A percentile compares a stretch with the other conserved stretches of the same genome.
Conservation (phyloP, 1,140 invertebrate genomes). For the Ceratina japonica region DNA sequence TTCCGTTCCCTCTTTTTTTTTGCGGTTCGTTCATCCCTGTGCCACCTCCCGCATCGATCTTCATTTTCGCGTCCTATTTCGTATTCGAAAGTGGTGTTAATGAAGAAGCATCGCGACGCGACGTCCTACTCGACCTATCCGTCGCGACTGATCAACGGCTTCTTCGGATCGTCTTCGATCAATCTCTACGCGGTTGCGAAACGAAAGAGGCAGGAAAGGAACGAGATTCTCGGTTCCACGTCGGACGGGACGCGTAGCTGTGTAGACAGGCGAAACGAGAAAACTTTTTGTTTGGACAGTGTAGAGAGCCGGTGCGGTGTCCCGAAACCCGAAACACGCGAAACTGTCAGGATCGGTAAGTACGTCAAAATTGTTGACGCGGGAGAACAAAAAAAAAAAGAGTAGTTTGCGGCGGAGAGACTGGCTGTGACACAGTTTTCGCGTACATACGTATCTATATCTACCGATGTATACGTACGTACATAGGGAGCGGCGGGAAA, state of each 20-base stretch:
- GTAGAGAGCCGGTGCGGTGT: constrained; percentile 1
- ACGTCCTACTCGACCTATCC: neutral
- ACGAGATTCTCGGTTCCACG: constrained; percentile 14
- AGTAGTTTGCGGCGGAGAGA: constrained; percentile 11
- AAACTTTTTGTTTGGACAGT: constrained; percentile 32
- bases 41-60: neutral
- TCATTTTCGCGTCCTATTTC: neutral
- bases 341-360: constrained; percentile 43
- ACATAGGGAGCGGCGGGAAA: neutral
- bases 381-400: constrained; percentile 29
- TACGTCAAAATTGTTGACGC: constrained; percentile 41
- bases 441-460: neutral
- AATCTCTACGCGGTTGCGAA: constrained; percentile 8
- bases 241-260: neutral
- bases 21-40: neutral
- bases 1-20: neutral
- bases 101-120: neutral
- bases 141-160: constrained; percentile 31
- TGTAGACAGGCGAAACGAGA: constrained; percentile 29
- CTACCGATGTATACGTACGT: neutral
- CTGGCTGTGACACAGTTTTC: constrained; percentile 46
- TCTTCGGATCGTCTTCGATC: neutral
- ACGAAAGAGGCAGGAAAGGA: neutral
- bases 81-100: neutral
- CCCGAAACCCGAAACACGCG: constrained; percentile 8